These are phyloP conservation scores for Semotilus atromaculatus DNA, from an alignment of 2,797 vertebrate genomes.

Conservation along the genomic window DNA sequence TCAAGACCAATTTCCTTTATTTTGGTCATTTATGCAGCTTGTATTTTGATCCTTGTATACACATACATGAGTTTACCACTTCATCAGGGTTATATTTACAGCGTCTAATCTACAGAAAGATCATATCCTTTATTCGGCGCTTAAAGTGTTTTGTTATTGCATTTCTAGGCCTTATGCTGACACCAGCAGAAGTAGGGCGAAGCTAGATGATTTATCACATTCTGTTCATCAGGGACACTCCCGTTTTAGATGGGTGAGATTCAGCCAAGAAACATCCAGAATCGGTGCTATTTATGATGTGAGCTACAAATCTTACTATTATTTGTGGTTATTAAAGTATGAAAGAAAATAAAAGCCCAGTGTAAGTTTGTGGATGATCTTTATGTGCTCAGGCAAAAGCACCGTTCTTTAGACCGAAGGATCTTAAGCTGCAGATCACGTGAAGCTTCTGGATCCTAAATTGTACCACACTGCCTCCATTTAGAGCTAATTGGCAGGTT, in stretches of 20 bases:
- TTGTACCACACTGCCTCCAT: not conserved
- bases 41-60: not conserved
- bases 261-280: conserved; percentile 15
- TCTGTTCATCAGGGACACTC: conserved; percentile 35
- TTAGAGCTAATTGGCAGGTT: not conserved
- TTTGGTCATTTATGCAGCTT: not conserved
- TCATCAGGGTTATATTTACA: not conserved
- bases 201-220: conserved; percentile 46
- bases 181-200: conserved; percentile 50
- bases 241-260: conserved; percentile 24
- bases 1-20: not conserved
- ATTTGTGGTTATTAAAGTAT: not conserved
- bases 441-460: not conserved
- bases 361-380: not conserved
- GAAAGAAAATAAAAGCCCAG: not conserved
- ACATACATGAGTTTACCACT: not conserved
- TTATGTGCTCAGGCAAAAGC: not conserved
- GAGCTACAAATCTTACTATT: not conserved
- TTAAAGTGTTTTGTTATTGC: not conserved
- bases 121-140: not conserved
- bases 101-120: not conserved
- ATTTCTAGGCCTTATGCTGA: not conserved
- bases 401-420: not conserved
- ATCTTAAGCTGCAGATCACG: not conserved
- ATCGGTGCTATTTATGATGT: not conserved